phyloP scores from a whole-genome alignment of 2,797 vertebrate genomes.

The Tinamus major region DNA sequence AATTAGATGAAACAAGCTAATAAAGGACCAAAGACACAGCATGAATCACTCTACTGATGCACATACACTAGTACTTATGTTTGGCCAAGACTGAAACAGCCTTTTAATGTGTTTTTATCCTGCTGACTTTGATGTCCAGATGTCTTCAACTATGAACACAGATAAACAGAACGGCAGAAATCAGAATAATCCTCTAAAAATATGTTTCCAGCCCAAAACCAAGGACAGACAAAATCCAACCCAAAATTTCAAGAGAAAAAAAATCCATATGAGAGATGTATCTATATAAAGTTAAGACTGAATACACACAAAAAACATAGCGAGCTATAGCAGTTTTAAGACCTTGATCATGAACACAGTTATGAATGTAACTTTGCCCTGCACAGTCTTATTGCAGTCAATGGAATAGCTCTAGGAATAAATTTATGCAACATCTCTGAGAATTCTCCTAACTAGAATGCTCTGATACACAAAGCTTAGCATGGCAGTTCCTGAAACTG shows the following conservation, averaged over 20 bases:
- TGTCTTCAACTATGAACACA: not conserved
- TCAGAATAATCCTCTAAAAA: not conserved
- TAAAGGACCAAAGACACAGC: not conserved
- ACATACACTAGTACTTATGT: not conserved
- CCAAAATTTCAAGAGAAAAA: not conserved
- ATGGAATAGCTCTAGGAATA: not conserved
- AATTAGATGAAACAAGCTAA: not conserved
- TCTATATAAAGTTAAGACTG: not conserved
- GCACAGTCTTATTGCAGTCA: not conserved
- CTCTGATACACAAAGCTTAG: not conserved
- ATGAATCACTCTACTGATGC: slow-evolving; percentile 16
- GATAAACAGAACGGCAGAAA: not conserved
- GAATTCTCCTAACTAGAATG: not conserved
- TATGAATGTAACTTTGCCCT: not conserved
- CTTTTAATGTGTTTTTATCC: slow-evolving; percentile 21
- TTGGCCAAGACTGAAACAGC: not conserved
- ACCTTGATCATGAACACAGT: not conserved
- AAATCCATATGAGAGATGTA: not conserved
- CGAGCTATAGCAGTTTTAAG: not conserved
- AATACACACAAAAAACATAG: not conserved
- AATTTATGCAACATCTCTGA: not conserved
- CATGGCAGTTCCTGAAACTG: not conserved
- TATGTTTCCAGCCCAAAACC: not conserved
- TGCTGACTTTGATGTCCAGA: slow-evolving; percentile 1
- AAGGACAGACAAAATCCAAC: not conserved